Evolutionary conservation across 2,888 invertebrate species (phyloP).

Genomic region (Drosophila mercatorum): DNA sequence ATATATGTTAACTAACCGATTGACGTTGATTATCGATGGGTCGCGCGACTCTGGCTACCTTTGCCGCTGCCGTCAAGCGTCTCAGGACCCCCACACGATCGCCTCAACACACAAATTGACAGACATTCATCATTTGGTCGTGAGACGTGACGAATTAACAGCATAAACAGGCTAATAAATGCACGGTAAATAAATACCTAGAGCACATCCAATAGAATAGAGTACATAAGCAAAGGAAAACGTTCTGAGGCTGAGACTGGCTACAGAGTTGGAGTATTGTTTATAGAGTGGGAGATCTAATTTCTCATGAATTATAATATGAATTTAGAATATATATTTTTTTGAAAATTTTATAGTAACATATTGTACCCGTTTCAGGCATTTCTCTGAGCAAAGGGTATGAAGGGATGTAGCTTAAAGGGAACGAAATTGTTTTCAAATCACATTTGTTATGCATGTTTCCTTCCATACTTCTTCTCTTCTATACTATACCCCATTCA

Average conservation of each 20-base stretch:
- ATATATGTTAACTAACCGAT: slow-evolving; percentile 66
- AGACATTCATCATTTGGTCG: slow-evolving; percentile 66
- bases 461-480: neutral
- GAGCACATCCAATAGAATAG: slow-evolving; percentile 15
- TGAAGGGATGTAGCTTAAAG: too few relatives aligned
- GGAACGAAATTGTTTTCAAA: neutral
- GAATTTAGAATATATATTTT: neutral
- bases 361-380: neutral
- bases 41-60: slow-evolving; percentile 74
- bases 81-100: slow-evolving; percentile 12
- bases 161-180: slow-evolving; percentile 63
- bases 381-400: neutral
- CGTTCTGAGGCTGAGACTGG: neutral
- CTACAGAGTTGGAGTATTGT: too few relatives aligned
- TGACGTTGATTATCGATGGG: slow-evolving; percentile 66
- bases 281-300: neutral
- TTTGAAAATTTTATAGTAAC: neutral
- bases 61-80: slow-evolving; percentile 14
- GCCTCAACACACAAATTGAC: slow-evolving; percentile 60
- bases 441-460: neutral
- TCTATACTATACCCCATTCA: neutral
- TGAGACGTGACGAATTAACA: slow-evolving; percentile 74
- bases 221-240: slow-evolving; percentile 6
- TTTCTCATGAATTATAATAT: neutral
- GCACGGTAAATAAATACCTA: slow-evolving; percentile 29